Evolutionary conservation across 2,797 vertebrate species (phyloP).

Genomic region (Poeciliopsis gracilis): DNA sequence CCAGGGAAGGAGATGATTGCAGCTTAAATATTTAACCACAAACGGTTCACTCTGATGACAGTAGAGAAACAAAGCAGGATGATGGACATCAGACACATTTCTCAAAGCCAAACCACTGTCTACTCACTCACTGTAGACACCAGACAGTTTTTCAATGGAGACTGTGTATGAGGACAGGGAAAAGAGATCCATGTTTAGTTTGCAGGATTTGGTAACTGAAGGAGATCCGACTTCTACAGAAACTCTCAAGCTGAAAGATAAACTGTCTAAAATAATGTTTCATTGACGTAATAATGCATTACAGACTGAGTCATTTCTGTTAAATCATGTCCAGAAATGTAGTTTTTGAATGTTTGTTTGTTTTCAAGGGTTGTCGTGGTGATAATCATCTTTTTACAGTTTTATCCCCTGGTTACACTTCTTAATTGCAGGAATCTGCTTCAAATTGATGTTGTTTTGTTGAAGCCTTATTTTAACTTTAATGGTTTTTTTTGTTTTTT

Average conservation of each 20-base stretch:
- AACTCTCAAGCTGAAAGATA: neutral
- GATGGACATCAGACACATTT: slow-evolving; percentile 39
- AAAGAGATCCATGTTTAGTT: slow-evolving; percentile 12
- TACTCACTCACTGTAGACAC: slow-evolving; percentile 47
- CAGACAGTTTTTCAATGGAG: slow-evolving; percentile 37
- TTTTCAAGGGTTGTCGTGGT: neutral
- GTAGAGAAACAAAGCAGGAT: slow-evolving; percentile 33
- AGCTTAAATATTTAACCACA: slow-evolving; percentile 27
- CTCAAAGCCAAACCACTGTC: slow-evolving; percentile 67
- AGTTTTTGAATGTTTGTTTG: neutral
- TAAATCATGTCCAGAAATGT: neutral
- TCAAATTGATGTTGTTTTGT: neutral
- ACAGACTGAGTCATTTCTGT: neutral
- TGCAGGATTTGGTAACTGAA: neutral
- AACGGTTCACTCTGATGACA: slow-evolving; percentile 37
- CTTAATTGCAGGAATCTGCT: neutral
- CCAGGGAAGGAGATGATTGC: slow-evolving; percentile 7
- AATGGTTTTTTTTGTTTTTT: too few relatives aligned
- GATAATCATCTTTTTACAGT: neutral
- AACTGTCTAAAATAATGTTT: neutral
- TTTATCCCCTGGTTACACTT: neutral
- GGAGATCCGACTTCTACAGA: slow-evolving; percentile 18
- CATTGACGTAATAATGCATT: neutral
- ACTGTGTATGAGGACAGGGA: neutral
- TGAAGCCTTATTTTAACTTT: neutral